Percentiles rank a stretch among this genome's conserved stretches.
Conservation (phyloP, 2,888 invertebrate genomes). For the Synergus gifuensis region DNA sequence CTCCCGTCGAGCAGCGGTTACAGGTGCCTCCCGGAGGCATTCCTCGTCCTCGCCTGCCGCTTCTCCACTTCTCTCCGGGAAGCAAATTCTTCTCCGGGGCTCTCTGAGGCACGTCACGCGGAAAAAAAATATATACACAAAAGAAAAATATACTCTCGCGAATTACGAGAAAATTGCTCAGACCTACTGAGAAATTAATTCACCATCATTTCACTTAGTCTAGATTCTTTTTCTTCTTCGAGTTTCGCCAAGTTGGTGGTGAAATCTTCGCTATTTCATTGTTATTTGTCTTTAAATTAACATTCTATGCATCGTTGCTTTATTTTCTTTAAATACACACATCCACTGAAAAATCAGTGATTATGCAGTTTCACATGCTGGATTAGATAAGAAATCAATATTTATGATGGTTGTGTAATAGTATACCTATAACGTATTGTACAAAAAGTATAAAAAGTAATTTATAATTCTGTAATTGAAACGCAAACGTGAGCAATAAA, state of each 20-base stretch:
- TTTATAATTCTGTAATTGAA: constrained; percentile 35
- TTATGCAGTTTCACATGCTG: background rate
- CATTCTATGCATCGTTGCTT: background rate
- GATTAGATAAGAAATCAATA: constrained; percentile 24
- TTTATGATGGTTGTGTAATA: constrained; percentile 20
- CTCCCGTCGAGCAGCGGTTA: constrained; percentile 71
- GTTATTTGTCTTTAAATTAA: background rate
- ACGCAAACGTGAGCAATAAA: constrained; percentile 39
- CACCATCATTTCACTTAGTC: constrained; percentile 33
- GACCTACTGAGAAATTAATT: constrained; percentile 39
- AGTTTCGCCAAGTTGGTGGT: background rate
- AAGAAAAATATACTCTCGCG: constrained; percentile 40
- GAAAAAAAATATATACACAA: no score
- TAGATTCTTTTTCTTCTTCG: background rate
- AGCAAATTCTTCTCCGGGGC: constrained; percentile 69
- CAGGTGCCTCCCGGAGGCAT: constrained; percentile 75
- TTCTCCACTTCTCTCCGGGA: constrained; percentile 54
- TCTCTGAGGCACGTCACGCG: constrained; percentile 52
- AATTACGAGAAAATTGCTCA: constrained; percentile 40
- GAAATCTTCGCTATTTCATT: background rate
- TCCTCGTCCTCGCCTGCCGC: constrained; percentile 62
- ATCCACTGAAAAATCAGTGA: background rate
- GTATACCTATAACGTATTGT: background rate
- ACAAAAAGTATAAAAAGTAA: background rate
- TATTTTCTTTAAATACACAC: background rate